Conservation (phyloP, 2,888 invertebrate species). For the Cosmorhoe ocellata region DNA sequence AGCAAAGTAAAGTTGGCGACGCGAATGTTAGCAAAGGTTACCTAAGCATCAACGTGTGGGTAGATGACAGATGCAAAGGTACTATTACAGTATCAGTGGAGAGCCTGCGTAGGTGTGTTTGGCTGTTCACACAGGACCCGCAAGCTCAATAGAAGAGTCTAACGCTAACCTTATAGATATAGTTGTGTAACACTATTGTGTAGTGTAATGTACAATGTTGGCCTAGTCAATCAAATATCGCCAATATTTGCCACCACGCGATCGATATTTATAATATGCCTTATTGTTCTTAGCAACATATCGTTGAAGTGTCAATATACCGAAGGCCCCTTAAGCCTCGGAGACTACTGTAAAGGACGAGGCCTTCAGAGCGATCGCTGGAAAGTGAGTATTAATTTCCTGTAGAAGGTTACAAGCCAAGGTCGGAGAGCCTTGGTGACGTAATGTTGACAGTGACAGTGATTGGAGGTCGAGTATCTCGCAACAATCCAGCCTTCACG, state of each 20-base stretch:
- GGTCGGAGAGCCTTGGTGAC: constrained; percentile 32
- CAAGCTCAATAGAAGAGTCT: constrained; percentile 1
- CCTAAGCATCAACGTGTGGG: constrained; percentile 22
- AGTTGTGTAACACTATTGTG: neutral
- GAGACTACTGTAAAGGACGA: constrained; percentile 45
- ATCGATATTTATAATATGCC: neutral
- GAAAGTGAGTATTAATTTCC: constrained; percentile 45
- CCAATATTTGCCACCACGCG: neutral
- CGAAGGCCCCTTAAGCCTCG: constrained; percentile 40
- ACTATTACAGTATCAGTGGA: constrained; percentile 24
- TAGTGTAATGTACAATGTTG: no score
- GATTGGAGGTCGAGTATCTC: constrained; percentile 38
- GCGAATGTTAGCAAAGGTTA: constrained; percentile 25
- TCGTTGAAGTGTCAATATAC: constrained; percentile 22
- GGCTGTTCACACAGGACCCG: constrained; percentile 4
- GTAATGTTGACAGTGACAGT: constrained; percentile 43
- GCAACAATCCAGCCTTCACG: constrained; percentile 37
- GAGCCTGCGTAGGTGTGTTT: constrained; percentile 23
- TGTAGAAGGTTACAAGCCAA: constrained; percentile 45
- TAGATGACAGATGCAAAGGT: constrained; percentile 10
- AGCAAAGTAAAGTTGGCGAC: constrained; percentile 8
- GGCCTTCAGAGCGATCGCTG: constrained; percentile 49
- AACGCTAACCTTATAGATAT: neutral
- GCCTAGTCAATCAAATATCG: neutral
- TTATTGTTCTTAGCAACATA: constrained; percentile 16